These are phyloP conservation scores for Ditylenchus dipsaci DNA, from an alignment of 1,140 invertebrate species.

Conservation along the genomic window DNA sequence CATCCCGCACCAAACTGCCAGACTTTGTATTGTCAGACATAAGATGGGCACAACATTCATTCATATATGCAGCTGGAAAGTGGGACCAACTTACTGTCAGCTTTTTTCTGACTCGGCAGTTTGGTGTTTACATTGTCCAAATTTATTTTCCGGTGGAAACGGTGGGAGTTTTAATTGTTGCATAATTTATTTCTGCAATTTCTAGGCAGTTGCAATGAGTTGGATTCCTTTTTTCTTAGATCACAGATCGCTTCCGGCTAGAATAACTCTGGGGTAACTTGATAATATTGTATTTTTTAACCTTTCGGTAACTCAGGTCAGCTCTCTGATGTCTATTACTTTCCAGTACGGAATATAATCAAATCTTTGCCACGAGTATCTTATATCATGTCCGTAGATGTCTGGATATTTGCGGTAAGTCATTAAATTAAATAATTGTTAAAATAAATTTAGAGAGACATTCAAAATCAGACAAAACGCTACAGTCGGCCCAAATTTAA, in stretches of 20 bases:
- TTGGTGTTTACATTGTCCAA: slow-evolving; percentile 62
- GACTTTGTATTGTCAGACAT: slow-evolving; percentile 54
- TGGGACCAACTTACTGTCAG: slow-evolving; percentile 58
- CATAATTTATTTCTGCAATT: not conserved
- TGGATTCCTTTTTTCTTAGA: slow-evolving; percentile 63
- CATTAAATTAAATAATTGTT: too few relatives aligned
- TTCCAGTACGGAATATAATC: slow-evolving; percentile 57
- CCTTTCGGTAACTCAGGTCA: slow-evolving; percentile 20
- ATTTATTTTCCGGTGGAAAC: slow-evolving; percentile 49
- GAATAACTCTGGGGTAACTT: slow-evolving; percentile 60
- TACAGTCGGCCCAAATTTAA: too few relatives aligned
- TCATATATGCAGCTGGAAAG: slow-evolving; percentile 53
- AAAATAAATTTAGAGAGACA: too few relatives aligned
- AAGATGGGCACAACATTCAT: slow-evolving; percentile 53
- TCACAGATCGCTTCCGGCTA: slow-evolving; percentile 60
- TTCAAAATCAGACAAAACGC: too few relatives aligned
- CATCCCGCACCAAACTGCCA: slow-evolving; percentile 52
- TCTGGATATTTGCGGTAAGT: slow-evolving; percentile 16
- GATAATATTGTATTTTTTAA: slow-evolving; percentile 9
- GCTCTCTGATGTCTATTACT: slow-evolving; percentile 40
- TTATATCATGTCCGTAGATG: slow-evolving; percentile 39
- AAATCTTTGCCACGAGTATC: slow-evolving; percentile 52
- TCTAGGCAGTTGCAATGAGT: slow-evolving; percentile 55
- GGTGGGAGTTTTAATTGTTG: slow-evolving; percentile 8
- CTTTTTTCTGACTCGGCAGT: slow-evolving; percentile 60